Evolutionary conservation across 2,797 vertebrate genomes (phyloP).

Genomic region (Austrolebias charrua): DNA sequence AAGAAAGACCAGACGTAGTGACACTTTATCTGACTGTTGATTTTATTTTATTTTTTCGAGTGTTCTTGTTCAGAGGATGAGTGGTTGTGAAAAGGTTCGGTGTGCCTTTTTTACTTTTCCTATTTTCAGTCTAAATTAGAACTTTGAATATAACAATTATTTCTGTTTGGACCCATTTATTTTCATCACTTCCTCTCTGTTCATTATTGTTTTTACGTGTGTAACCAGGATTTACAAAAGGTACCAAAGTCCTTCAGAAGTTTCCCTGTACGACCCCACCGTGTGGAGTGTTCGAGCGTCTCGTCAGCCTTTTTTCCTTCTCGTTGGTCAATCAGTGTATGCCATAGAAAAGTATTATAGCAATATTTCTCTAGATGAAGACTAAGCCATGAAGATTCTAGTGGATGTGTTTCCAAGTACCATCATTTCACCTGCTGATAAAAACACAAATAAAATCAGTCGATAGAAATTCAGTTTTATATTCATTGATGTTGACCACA

Average conservation of each 20-base stretch:
- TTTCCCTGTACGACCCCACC: slow-evolving; percentile 73
- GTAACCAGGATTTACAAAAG: slow-evolving; percentile 82
- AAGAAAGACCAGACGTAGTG: slow-evolving; percentile 65
- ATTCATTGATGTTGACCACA: slow-evolving; percentile 85
- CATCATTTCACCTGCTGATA: slow-evolving; percentile 79
- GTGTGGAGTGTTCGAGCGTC: slow-evolving; percentile 78
- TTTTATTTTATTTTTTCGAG: no score
- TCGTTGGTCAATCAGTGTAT: slow-evolving; percentile 78
- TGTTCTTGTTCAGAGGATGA: slow-evolving; percentile 86
- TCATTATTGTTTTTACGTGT: slow-evolving; percentile 38
- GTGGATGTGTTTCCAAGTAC: slow-evolving; percentile 79
- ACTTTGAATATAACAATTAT: slow-evolving; percentile 65
- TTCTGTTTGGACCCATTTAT: slow-evolving; percentile 57
- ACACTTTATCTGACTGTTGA: no score
- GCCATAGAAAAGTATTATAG: slow-evolving; percentile 92
- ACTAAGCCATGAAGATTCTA: slow-evolving; percentile 77
- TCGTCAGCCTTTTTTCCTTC: slow-evolving; percentile 56
- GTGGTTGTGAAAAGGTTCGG: slow-evolving; percentile 85
- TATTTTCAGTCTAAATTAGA: slow-evolving; percentile 77
- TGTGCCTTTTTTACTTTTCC: slow-evolving; percentile 88
- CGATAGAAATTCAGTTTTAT: slow-evolving; percentile 78
- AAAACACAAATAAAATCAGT: slow-evolving; percentile 66
- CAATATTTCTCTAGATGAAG: slow-evolving; percentile 91
- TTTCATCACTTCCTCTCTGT: slow-evolving; percentile 31
- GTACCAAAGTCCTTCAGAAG: slow-evolving; percentile 95